phyloP scores from a whole-genome alignment of 2,797 vertebrate genomes.

The Sebastes taczanowskii region DNA sequence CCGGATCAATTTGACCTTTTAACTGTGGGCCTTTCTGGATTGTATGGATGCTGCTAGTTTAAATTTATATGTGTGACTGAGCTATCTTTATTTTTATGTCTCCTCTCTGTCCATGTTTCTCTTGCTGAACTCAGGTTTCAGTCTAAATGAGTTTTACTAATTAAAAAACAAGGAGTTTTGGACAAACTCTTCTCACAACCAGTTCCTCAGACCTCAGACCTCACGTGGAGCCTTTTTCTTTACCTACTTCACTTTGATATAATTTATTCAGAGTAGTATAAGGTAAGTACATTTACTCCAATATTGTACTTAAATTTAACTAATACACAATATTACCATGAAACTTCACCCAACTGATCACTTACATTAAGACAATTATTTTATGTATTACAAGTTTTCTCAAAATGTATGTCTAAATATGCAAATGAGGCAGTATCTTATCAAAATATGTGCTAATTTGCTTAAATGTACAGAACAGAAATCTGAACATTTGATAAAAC shows the following conservation, averaged over 20 bases:
- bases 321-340: too few species aligned
- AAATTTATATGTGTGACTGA: neutral
- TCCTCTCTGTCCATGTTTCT: neutral
- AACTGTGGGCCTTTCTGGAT: neutral
- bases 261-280: too few species aligned
- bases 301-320: too few species aligned
- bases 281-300: too few species aligned
- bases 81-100: neutral
- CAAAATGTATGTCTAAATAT: accelerated
- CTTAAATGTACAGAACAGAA: too few species aligned
- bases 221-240: too few species aligned
- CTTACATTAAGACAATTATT: too few species aligned
- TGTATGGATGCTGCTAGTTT: neutral
- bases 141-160: neutral
- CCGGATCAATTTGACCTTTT: neutral
- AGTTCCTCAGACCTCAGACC: neutral
- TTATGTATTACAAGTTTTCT: too few species aligned
- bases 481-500: too few species aligned
- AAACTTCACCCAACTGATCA: too few species aligned
- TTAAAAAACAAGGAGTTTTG: neutral
- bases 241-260: too few species aligned
- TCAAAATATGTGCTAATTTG: too few species aligned
- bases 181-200: neutral
- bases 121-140: neutral
- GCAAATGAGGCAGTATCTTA: accelerated